A percentile compares a stretch with the other conserved stretches of the same genome.
Conservation (phyloP, 2,888 invertebrate species). For the Silvanus unidentatus region DNA sequence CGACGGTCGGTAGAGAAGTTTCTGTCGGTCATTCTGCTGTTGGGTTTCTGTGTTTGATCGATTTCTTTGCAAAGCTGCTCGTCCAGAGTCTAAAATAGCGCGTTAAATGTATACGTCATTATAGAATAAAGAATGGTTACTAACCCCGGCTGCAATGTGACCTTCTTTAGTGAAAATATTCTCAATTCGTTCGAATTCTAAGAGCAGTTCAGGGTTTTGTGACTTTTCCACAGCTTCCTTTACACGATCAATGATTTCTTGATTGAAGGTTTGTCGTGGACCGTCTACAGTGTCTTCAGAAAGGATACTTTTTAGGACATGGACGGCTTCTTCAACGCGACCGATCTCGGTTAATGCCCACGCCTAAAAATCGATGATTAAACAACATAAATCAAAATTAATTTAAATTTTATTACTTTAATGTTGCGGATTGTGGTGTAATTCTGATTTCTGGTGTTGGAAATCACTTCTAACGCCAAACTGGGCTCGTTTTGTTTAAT, state of each 20-base stretch:
- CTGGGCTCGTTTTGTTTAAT: slow-evolving; percentile 63
- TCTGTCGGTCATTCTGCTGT: slow-evolving; percentile 5
- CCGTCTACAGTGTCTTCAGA: slow-evolving; percentile 55
- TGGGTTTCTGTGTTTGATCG: slow-evolving; percentile 15
- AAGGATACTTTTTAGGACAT: slow-evolving; percentile 53
- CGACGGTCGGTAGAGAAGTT: too few species aligned
- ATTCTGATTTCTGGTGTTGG: slow-evolving; percentile 50
- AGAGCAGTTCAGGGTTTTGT: slow-evolving; percentile 49
- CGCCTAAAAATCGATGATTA: slow-evolving; percentile 40
- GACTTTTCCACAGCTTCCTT: slow-evolving; percentile 47
- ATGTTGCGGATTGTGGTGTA: slow-evolving; percentile 66
- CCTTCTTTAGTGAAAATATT: slow-evolving; percentile 52
- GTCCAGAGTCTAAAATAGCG: slow-evolving; percentile 41
- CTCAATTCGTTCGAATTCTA: slow-evolving; percentile 53
- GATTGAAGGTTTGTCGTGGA: slow-evolving; percentile 54
- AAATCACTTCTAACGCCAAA: slow-evolving; percentile 61
- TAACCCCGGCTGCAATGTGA: slow-evolving; percentile 42
- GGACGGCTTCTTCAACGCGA: slow-evolving; percentile 59
- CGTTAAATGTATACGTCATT: slow-evolving; percentile 3
- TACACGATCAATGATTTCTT: slow-evolving; percentile 55
- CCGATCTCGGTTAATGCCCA: slow-evolving; percentile 56
- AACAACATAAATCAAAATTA: too few species aligned
- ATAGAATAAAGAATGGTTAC: slow-evolving; percentile 9
- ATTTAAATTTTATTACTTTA: slow-evolving; percentile 48
- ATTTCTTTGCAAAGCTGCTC: slow-evolving; percentile 40